These are phyloP conservation scores for Chromoteleia sp. DNA, from an alignment of 2,888 invertebrate species.

Conservation along the genomic window DNA sequence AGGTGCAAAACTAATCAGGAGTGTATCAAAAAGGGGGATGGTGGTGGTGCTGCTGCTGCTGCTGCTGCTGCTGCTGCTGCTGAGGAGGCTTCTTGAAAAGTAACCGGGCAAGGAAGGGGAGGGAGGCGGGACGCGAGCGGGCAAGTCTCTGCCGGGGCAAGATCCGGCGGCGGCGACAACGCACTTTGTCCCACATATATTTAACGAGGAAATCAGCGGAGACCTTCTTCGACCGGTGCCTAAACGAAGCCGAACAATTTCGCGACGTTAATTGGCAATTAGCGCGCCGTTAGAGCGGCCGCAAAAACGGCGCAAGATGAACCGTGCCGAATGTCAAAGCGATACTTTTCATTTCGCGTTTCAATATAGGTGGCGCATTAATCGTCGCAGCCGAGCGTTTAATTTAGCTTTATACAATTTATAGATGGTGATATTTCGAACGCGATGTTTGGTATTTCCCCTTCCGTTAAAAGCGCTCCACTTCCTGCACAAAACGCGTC, in stretches of 20 bases:
- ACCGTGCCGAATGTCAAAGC: slow-evolving; percentile 67
- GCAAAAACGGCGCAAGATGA: slow-evolving; percentile 65
- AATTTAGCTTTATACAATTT: slow-evolving; percentile 67
- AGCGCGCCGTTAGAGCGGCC: slow-evolving; percentile 65
- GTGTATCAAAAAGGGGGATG: slow-evolving; percentile 50
- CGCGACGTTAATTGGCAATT: slow-evolving; percentile 71
- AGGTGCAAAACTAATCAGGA: slow-evolving; percentile 61
- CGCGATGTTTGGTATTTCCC: slow-evolving; percentile 62
- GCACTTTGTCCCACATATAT: slow-evolving; percentile 64
- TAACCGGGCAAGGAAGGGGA: not conserved
- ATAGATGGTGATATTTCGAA: slow-evolving; percentile 65
- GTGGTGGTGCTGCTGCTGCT: too few relatives aligned
- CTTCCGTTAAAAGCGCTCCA: slow-evolving; percentile 59
- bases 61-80: too few relatives aligned
- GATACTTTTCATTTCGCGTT: slow-evolving; percentile 62
- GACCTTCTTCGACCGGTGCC: slow-evolving; percentile 56
- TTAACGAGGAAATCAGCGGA: slow-evolving; percentile 62
- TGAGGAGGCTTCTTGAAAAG: slow-evolving; percentile 17
- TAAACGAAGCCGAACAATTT: slow-evolving; percentile 69
- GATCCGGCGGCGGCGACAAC: slow-evolving; percentile 49
- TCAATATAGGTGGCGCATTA: slow-evolving; percentile 60
- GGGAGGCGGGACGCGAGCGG: not conserved
- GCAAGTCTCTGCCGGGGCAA: slow-evolving; percentile 6
- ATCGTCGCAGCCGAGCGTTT: slow-evolving; percentile 63
- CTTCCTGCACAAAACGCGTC: slow-evolving; percentile 60